Base-by-base conservation (phyloP, 2,113 vertebrate species). In the Corvus hawaiiensis region DNA sequence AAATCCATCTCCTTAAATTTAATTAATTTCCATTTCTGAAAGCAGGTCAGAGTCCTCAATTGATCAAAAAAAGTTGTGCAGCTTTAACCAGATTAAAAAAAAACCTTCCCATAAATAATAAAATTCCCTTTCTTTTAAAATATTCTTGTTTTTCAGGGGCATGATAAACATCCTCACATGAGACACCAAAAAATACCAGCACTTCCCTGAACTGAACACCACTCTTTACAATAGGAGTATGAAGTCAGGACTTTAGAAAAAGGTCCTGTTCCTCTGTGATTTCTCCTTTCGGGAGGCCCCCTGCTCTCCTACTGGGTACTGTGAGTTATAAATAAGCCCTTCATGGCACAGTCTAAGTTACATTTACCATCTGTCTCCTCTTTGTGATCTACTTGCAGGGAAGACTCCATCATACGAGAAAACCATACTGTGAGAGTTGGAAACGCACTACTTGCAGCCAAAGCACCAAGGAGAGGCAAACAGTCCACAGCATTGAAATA, bases 271-370 rank as follows among this genome's bases (percentile, higher is more conserved):
- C 55, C 82, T 74, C 67, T 14, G 74, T 33, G 90, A 66, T 91
- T 79, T 11, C 93, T 76, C 91, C 90, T 82, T 84, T 82, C 1
- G 0, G 76, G 92, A 94, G 94, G 88, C 93, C 91, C 74, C 68
- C 82, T 71, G 85, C 85, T 88, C 90, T 90, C 79, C 83, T 74
- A 0, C 8, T 23, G 22, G 93, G 84, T 84, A 37, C 95, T 68
- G 72, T 11, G 87, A 90, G 94, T 95, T 96, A 97, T 96, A 97
- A 97, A 97, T 96, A 96, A 96, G 85, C 69, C 89, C 77, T 88
- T 73, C 69, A 19, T 33, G 12, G 93, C 93, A 91, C 56, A 8
- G 51, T 8, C 81, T 44, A 7, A 89, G 84, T 84, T 93, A 89
- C 83, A 0, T 91, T 95, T 81, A 35, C 96, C 96, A 97, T 95